phyloP scores from a whole-genome alignment of 1,140 invertebrate species.

The Drosophila kurseongensis region DNA sequence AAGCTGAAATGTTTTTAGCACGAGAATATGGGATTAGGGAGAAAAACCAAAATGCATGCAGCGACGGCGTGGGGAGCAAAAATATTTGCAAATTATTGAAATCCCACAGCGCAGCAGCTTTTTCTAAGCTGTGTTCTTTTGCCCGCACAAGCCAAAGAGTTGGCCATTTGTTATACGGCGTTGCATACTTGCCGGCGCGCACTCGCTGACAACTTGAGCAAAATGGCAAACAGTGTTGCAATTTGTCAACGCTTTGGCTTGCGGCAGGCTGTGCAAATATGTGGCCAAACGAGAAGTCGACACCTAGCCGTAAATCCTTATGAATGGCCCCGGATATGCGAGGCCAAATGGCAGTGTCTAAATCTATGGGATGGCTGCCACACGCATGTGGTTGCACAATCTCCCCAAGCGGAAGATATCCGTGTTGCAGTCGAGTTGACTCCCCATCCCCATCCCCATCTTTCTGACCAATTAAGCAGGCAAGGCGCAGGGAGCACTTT shows the following conservation, averaged over 20 bases:
- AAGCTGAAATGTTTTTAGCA: constrained; percentile 63
- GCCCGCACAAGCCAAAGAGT: constrained; percentile 49
- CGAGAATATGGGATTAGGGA: constrained; percentile 43
- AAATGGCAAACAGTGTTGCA: constrained; percentile 73
- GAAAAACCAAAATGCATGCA: constrained; percentile 38
- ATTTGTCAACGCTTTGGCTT: constrained; percentile 79
- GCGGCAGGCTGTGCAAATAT: constrained; percentile 71
- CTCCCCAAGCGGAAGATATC: not conserved
- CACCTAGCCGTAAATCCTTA: constrained; percentile 68
- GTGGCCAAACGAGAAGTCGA: constrained; percentile 32
- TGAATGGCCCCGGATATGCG: constrained; percentile 51
- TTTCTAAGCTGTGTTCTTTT: constrained; percentile 19
- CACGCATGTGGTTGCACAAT: constrained; percentile 8
- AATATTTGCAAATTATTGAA: constrained; percentile 74
- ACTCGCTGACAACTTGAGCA: constrained; percentile 72
- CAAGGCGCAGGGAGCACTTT: constrained; percentile 15
- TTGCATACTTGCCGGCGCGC: constrained; percentile 65
- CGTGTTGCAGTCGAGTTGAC: constrained; percentile 34
- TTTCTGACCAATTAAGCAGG: constrained; percentile 40
- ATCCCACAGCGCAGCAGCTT: not conserved
- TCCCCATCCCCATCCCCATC: constrained; percentile 7
- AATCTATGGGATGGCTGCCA: not conserved
- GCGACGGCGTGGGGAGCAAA: constrained; percentile 11
- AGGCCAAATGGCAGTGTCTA: constrained; percentile 19
- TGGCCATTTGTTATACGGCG: constrained; percentile 67